Conservation (phyloP, 1,140 invertebrate species). For the Pseudomyrmex cubaensis region DNA sequence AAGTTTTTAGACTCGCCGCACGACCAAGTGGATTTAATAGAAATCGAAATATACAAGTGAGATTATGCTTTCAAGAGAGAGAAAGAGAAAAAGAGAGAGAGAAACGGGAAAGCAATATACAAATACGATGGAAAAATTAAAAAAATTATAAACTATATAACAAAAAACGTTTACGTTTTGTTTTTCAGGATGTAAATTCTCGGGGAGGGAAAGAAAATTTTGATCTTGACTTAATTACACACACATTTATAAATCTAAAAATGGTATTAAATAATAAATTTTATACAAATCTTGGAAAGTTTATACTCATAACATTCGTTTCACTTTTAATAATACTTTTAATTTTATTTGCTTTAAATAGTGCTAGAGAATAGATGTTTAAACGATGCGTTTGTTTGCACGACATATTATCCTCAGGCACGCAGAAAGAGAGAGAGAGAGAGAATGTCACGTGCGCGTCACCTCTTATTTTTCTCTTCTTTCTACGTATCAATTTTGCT, state of each 20-base stretch:
- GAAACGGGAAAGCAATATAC: neutral
- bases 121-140: slow-evolving; percentile 17
- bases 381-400: slow-evolving; percentile 1
- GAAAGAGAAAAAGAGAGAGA: neutral
- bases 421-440: neutral
- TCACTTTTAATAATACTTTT: neutral
- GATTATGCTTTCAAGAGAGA: slow-evolving; percentile 4
- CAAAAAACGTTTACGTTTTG: neutral
- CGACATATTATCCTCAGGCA: neutral
- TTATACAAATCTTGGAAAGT: neutral
- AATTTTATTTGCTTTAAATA: neutral
- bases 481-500: neutral
- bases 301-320: neutral
- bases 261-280: neutral
- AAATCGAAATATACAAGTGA: slow-evolving; percentile 54
- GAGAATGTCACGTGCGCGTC: slow-evolving; percentile 37
- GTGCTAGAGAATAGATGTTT: neutral
- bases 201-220: too few relatives aligned
- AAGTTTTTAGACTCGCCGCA: neutral
- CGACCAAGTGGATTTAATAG: slow-evolving; percentile 42
- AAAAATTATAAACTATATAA: slow-evolving; percentile 6
- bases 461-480: slow-evolving; percentile 19
- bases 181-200: neutral
- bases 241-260: too few relatives aligned
- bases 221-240: too few relatives aligned